phyloP scores from a whole-genome alignment of 2,797 vertebrate species.

The Poecile montanus region DNA sequence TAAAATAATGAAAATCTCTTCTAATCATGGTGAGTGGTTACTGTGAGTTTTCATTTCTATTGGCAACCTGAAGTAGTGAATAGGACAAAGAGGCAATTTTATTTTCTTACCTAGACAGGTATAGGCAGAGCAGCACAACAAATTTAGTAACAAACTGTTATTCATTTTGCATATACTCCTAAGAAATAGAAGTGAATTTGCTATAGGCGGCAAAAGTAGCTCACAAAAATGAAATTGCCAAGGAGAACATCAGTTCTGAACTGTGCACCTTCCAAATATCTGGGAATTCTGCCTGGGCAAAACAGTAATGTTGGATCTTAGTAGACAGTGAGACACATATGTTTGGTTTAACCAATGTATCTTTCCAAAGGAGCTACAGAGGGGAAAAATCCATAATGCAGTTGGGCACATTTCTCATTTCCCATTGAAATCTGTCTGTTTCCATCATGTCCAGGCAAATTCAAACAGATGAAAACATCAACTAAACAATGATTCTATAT shows the following conservation, averaged over 20 bases:
- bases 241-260: background rate
- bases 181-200: background rate
- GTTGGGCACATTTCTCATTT: background rate
- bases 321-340: background rate
- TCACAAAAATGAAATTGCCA: background rate
- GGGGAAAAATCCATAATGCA: background rate
- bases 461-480: background rate
- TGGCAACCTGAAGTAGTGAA: background rate
- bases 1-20: background rate
- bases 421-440: background rate
- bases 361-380: background rate
- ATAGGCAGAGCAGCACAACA: background rate
- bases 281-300: background rate
- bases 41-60: background rate
- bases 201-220: background rate
- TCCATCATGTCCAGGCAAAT: background rate
- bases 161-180: background rate
- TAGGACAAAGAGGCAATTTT: background rate
- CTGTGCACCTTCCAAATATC: background rate
- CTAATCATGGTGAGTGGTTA: background rate
- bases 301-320: background rate
- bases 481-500: background rate
- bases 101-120: background rate
- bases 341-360: background rate
- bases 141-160: background rate